phyloP scores from a whole-genome alignment of 1,140 invertebrate species.

The Trichonephila inaurata region DNA sequence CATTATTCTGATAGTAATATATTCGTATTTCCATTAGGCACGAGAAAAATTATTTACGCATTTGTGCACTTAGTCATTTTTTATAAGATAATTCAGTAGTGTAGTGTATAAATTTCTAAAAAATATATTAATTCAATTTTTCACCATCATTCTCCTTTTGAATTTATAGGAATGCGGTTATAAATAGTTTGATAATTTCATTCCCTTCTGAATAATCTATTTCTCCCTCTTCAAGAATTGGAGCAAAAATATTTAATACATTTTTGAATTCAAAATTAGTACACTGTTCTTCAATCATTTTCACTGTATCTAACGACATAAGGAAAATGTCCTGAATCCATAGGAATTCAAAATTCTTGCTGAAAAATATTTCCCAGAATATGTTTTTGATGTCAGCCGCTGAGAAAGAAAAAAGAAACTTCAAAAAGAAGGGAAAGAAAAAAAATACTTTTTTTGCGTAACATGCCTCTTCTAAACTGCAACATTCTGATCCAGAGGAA shows the following conservation, averaged over 20 bases:
- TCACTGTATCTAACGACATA: neutral
- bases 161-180: no score
- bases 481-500: neutral
- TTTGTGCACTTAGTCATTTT: no score
- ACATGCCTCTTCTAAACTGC: neutral
- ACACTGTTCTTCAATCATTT: neutral
- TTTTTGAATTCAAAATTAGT: neutral
- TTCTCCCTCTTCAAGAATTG: no score
- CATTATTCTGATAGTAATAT: no score
- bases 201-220: no score
- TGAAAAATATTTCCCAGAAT: neutral
- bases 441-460: neutral
- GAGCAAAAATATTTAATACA: neutral
- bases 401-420: neutral
- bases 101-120: no score
- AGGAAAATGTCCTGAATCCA: neutral
- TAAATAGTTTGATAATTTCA: no score
- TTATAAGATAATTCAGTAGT: no score
- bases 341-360: neutral
- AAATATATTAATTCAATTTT: no score
- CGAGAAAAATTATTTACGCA: no score
- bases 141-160: no score
- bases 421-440: neutral
- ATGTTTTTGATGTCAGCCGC: slow-evolving; percentile 55
- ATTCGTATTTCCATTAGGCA: no score